A percentile compares a stretch with the other conserved stretches of the same genome.
Evolutionary conservation across 2,797 vertebrate genomes (phyloP).

Genomic region (Poeciliopsis infans): DNA sequence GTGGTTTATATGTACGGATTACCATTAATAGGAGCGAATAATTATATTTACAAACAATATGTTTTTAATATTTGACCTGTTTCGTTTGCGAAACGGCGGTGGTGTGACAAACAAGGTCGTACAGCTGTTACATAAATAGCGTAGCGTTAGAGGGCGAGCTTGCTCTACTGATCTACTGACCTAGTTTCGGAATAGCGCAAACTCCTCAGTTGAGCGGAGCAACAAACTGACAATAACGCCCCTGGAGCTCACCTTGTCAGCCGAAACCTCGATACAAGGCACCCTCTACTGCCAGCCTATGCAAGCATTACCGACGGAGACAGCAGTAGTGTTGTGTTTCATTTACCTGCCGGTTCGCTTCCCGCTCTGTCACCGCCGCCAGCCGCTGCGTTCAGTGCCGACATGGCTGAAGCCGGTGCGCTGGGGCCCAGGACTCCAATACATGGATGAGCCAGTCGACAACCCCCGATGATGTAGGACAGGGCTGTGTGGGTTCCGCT

Average conservation of each 20-base stretch:
- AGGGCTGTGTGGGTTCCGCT: neutral
- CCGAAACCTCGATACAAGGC: fast-evolving
- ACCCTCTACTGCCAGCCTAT: fast-evolving
- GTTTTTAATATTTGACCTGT: neutral
- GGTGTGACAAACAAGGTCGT: slow-evolving; percentile 6
- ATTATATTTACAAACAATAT: neutral
- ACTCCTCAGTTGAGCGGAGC: neutral
- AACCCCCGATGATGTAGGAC: slow-evolving; percentile 10
- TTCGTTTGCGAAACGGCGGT: neutral
- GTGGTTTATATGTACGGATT: neutral
- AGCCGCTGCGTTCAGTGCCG: slow-evolving; percentile 75
- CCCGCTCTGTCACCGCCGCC: slow-evolving; percentile 77
- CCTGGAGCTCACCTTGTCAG: neutral
- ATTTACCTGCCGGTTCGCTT: slow-evolving; percentile 78
- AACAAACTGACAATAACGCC: slow-evolving; percentile 2
- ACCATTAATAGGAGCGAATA: neutral
- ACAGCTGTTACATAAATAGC: slow-evolving; percentile 49
- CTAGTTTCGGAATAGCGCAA: slow-evolving; percentile 78
- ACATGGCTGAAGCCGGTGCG: slow-evolving; percentile 84
- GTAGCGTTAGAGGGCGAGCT: slow-evolving; percentile 47
- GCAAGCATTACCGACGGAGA: neutral
- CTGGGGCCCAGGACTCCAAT: slow-evolving; percentile 76
- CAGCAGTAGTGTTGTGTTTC: neutral
- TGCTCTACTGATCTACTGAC: slow-evolving; percentile 88
- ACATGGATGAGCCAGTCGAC: slow-evolving; percentile 74